A percentile compares a stretch with the other conserved stretches of the same genome.
phyloP scores from a whole-genome alignment of 2,797 vertebrate species.

The Atherinosoma microstoma region DNA sequence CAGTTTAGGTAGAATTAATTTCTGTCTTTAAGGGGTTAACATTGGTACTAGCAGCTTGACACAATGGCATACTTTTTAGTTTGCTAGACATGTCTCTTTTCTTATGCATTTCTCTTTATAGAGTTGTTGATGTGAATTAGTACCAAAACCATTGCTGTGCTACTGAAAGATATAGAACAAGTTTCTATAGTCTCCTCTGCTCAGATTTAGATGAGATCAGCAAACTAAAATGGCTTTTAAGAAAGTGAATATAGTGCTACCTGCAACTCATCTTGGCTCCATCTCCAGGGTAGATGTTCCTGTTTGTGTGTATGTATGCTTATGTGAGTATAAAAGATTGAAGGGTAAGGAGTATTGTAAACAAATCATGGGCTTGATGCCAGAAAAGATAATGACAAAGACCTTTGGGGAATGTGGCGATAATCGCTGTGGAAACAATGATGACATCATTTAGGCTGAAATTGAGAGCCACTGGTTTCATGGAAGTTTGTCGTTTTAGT shows the following conservation, averaged over 20 bases:
- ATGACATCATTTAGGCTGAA: conserved; percentile 64
- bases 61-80: conserved; percentile 17
- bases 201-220: conserved; percentile 56
- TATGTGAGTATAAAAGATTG: conserved; percentile 41
- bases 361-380: conserved; percentile 67
- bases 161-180: conserved; percentile 23
- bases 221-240: conserved; percentile 55
- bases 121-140: conserved; percentile 41
- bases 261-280: conserved; percentile 54
- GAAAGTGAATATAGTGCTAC: conserved; percentile 48
- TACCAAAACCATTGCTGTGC: conserved; percentile 33
- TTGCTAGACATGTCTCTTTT: conserved; percentile 27
- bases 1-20: conserved; percentile 2
- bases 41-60: conserved; percentile 44
- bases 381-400: conserved; percentile 75
- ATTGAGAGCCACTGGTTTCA: conserved; percentile 47
- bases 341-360: conserved; percentile 39
- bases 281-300: conserved; percentile 43
- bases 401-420: conserved; percentile 70
- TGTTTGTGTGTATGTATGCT: conserved; percentile 27
- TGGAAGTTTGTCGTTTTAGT: conserved; percentile 44
- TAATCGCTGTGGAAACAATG: conserved; percentile 76
- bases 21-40: conserved; percentile 11
- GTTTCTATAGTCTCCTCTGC: conserved; percentile 19
- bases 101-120: conserved; percentile 20